Evolutionary conservation across 2,113 vertebrate species (phyloP).

Genomic region (Sylvia atricapilla): DNA sequence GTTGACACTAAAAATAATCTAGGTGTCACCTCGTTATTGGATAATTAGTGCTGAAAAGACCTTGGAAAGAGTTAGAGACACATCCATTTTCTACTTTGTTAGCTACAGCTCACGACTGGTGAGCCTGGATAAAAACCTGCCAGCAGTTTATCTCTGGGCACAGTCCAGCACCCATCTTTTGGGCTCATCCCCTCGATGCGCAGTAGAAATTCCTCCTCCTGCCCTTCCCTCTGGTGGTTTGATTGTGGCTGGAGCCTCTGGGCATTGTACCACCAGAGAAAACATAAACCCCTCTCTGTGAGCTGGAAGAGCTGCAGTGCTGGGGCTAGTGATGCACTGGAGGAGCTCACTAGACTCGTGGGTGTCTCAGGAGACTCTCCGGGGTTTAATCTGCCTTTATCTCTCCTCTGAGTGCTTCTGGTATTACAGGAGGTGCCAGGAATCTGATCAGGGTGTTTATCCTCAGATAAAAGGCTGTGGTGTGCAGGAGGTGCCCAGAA

Average conservation of each 20-base stretch:
- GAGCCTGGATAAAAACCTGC: no score
- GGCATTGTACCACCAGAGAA: not conserved
- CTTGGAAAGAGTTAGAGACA: no score
- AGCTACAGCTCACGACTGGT: no score
- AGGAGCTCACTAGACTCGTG: fast-evolving
- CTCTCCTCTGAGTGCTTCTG: not conserved
- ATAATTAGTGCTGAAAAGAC: no score
- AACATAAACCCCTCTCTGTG: not conserved
- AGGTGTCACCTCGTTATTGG: no score
- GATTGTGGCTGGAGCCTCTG: not conserved
- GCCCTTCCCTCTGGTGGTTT: not conserved
- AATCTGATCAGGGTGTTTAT: slow-evolving; percentile 37
- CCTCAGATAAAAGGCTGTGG: not conserved
- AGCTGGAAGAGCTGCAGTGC: not conserved
- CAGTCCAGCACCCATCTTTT: not conserved
- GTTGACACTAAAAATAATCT: no score
- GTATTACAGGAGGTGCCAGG: not conserved
- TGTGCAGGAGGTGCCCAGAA: not conserved
- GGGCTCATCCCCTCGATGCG: not conserved
- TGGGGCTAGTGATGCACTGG: fast-evolving
- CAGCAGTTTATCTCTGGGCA: not conserved
- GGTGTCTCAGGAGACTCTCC: not conserved
- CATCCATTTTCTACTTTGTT: no score
- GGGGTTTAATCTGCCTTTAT: not conserved
- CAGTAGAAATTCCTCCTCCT: not conserved